These are phyloP conservation scores for Phenganax subtilis DNA, from an alignment of 92 coral and sea anemone genomes.

Conservation along the genomic window DNA sequence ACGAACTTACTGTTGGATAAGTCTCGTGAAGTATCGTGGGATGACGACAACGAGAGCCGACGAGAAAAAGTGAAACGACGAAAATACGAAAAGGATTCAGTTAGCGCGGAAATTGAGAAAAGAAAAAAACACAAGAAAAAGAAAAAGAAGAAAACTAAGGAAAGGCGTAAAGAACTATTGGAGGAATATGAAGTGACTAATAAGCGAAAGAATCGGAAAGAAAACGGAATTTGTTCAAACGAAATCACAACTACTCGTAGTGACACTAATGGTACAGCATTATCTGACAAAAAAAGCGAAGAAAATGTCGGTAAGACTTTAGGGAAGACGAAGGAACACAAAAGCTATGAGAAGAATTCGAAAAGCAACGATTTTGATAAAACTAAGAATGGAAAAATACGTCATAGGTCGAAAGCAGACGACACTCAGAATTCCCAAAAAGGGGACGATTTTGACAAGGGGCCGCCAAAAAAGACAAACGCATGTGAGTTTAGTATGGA, in stretches of 20 bases:
- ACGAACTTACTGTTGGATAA: conserved; percentile 30
- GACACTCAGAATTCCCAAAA: background rate
- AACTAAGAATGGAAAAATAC: background rate
- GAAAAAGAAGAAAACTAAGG: conserved; percentile 5
- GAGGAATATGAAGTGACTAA: background rate
- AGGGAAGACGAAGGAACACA: conserved; percentile 36
- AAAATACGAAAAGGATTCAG: background rate
- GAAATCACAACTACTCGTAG: conserved; percentile 2
- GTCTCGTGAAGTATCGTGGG: conserved; percentile 26
- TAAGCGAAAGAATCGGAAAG: background rate
- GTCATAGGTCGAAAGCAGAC: background rate
- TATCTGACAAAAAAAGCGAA: conserved; percentile 8
- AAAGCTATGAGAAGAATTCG: conserved; percentile 2
- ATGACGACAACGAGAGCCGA: conserved; percentile 43
- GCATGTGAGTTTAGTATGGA: background rate
- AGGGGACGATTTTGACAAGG: background rate
- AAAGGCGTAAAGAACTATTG: background rate
- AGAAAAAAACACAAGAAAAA: background rate
- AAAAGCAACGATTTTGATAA: background rate
- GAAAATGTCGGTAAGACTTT: conserved; percentile 1
- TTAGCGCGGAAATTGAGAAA: conserved; percentile 16
- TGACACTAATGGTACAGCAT: conserved; percentile 16
- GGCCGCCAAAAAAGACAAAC: conserved; percentile 39
- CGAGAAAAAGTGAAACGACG: conserved; percentile 42
- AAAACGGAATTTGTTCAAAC: background rate